phyloP scores from a whole-genome alignment of 2,888 invertebrate genomes.

The Urechis unicinctus region DNA sequence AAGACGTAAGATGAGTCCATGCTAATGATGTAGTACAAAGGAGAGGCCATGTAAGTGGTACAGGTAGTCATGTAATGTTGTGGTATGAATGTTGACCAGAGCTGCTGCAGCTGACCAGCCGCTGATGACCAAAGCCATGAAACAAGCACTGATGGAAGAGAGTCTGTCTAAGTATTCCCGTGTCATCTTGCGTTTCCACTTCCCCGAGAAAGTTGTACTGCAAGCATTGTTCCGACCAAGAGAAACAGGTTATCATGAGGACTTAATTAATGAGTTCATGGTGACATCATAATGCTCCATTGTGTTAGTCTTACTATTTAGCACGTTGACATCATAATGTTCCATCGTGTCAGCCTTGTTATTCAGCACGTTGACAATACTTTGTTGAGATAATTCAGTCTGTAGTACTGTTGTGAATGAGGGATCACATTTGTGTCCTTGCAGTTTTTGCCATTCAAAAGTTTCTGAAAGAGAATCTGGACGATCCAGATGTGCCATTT shows the following conservation, averaged over 20 bases:
- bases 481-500: constrained; percentile 63
- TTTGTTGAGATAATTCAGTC: neutral
- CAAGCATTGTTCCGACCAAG: constrained; percentile 78
- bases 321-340: neutral
- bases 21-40: neutral
- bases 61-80: no score
- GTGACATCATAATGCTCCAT: neutral
- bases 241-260: constrained; percentile 60
- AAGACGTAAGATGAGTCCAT: constrained; percentile 12
- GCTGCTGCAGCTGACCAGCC: constrained; percentile 57
- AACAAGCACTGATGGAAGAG: constrained; percentile 59
- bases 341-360: neutral
- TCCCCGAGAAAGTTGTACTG: constrained; percentile 77
- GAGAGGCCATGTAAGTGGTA: no score
- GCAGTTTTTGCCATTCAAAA: constrained; percentile 62
- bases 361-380: neutral
- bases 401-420: neutral
- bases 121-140: constrained; percentile 63
- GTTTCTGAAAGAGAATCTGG: constrained; percentile 69
- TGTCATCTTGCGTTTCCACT: constrained; percentile 75
- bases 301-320: neutral
- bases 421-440: constrained; percentile 12
- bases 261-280: neutral
- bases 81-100: constrained; percentile 3
- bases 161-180: constrained; percentile 64